phyloP scores from a whole-genome alignment of 2,797 vertebrate genomes.

The Cryptoblepharus egeriae region DNA sequence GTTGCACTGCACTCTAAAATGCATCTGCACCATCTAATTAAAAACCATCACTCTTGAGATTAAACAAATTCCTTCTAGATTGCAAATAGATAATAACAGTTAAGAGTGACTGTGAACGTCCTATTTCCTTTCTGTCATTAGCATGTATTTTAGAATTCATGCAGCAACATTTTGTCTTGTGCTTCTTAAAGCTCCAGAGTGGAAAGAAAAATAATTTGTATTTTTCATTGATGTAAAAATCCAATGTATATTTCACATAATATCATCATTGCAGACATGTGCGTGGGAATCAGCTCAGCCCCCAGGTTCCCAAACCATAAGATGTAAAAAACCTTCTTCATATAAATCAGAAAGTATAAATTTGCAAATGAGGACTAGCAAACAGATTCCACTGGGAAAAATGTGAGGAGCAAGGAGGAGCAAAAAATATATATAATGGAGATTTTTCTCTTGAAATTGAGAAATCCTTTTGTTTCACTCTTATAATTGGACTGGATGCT shows the following conservation, averaged over 20 bases:
- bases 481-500: neutral
- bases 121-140: neutral
- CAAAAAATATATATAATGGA: rapidly evolving
- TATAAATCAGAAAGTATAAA: neutral
- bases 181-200: constrained; percentile 19
- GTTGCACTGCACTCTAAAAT: neutral
- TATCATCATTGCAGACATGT: constrained; percentile 17
- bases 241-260: constrained; percentile 42
- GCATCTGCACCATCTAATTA: neutral
- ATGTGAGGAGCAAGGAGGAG: neutral
- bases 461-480: neutral
- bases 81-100: neutral
- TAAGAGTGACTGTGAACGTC: rapidly evolving
- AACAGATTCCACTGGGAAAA: neutral
- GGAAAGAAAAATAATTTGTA: neutral
- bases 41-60: neutral
- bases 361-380: neutral
- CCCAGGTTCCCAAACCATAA: neutral
- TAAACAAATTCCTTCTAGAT: neutral
- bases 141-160: neutral
- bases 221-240: constrained; percentile 12
- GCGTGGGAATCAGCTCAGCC: neutral
- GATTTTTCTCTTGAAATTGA: neutral
- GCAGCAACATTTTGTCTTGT: neutral
- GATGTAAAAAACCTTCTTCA: neutral